Base-by-base conservation (phyloP, 2,113 vertebrate species). In the Sylvia atricapilla region DNA sequence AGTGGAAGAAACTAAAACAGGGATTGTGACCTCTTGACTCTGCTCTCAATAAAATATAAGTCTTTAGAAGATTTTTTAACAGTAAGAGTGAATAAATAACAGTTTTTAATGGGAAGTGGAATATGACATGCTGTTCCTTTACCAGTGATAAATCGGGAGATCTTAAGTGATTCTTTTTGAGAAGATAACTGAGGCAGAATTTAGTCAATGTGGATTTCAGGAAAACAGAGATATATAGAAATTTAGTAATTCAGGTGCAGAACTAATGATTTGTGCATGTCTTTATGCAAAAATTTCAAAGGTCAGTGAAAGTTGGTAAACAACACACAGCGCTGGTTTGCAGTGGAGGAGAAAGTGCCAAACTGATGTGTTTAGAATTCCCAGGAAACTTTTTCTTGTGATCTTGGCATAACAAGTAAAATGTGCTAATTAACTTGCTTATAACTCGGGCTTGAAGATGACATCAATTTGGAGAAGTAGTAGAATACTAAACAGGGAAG, bases 361-460 rank as follows among this genome's bases (percentile, higher is more conserved):
- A 81, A 82, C 14, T 15, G 18, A 66, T 50, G 47, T 10, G 7
- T 84, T 89, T 46, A 77, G 50, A 87, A 75, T 78, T 89, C 70
- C 44, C 66, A 64, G 62, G 66, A 87, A 94, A 78, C 19, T 82
- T 89, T 76, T 70, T 50, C 77, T 39, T 72, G 44, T 93, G 84
- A 84, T 89, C 78, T 84, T 84, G 66, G 22, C 41, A 58, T 84
- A 90, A 80, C 72, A 91, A 92, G 81, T 89, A 74, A 91, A 93
- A 91, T 60, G 87, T 89, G 84, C 44, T 94, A 94, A 96, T 93
- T 89, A 89, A 91, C 88, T 94, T 94, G 39, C 81, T 89, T 94
- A 39, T 82, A 96, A 84, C 73, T 75, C 39, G 72, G 47, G 52
- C 58, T 91, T 60, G 74, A 94, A 82, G 90, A 91, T 79, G 24